Evolutionary conservation across 2,888 invertebrate species (phyloP), one percentile per base, ranked within the genome.

Genomic region (Neria commutata): DNA sequence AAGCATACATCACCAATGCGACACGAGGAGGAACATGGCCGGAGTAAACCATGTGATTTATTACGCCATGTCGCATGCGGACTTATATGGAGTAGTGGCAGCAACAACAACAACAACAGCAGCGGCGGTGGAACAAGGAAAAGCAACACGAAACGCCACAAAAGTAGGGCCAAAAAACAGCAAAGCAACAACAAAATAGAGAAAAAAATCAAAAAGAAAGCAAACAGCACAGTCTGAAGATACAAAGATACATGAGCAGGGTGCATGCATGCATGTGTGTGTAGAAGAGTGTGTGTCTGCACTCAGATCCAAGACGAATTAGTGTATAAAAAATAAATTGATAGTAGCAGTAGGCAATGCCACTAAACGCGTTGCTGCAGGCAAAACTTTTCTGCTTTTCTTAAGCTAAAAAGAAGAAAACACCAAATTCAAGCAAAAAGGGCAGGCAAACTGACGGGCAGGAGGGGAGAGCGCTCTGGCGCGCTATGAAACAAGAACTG

Each of bases 11-110:
- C 79, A 79, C 75, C 65, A 58, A 73, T 58, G 26, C 50, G 50
- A 54, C 47, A 56, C 37, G 60, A 16, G 17, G 19, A 42, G 74
- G 74, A 76, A 79, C 77, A 77, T 75, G 78, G n/a, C n/a, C n/a
- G n/a, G 76, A 76, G 79, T 78, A 77, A 76, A 75, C 72, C 76
- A 70, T 61, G 72, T 80, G 81, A 81, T 81, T 81, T 81, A 81
- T 81, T 73, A 72, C 70, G n/a, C 73, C 74, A 72, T 73, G 74
- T 73, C 73, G 75, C 71, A 71, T 71, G 67, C 69, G 74, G 74
- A 70, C 68, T 69, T 68, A 67, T 66, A 71, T 70, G 29, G 11
- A 29, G 29, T 69, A 67, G 63, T 63, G 61, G 10, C 19, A 25
- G 25, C 40, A 37, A 60, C 67, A 66, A n/a, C 4, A 8, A 37